Percentiles rank a stretch among this genome's conserved stretches.
Evolutionary conservation across 1,140 invertebrate species (phyloP).

Genomic region (Heliconius nattereri): DNA sequence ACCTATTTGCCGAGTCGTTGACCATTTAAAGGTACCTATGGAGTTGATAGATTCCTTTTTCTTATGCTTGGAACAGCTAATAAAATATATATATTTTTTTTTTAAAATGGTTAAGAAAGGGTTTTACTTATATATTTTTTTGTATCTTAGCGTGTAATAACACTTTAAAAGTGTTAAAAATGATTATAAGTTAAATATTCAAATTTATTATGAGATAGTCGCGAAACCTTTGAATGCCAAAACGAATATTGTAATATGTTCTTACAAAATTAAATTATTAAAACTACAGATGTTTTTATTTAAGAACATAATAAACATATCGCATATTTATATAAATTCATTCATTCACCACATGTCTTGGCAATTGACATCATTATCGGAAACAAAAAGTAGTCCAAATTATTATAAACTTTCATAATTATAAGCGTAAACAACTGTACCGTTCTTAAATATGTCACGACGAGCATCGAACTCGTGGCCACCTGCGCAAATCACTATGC

Average conservation of each 20-base stretch:
- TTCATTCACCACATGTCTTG: neutral
- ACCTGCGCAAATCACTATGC: constrained; percentile 41
- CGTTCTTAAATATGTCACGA: constrained; percentile 11
- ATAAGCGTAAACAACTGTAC: constrained; percentile 5
- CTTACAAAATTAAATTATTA: neutral
- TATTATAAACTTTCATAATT: neutral
- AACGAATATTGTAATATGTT: neutral
- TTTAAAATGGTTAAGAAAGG: neutral
- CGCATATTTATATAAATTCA: neutral
- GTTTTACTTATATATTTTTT: neutral
- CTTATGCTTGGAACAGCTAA: neutral
- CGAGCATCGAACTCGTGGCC: constrained; percentile 17
- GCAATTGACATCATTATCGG: neutral
- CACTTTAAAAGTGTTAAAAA: too few species aligned
- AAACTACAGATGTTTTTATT: neutral
- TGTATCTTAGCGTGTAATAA: neutral
- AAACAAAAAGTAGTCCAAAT: constrained; percentile 1
- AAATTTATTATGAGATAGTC: too few species aligned
- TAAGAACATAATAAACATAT: neutral
- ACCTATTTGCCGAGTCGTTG: constrained; percentile 20
- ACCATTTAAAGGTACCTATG: constrained; percentile 5
- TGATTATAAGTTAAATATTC: too few species aligned
- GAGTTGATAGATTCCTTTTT: neutral
- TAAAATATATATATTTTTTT: neutral
- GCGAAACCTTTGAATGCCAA: too few species aligned